phyloP scores from a whole-genome alignment of 1,140 invertebrate species.

The Zeugodacus cucurbitae region DNA sequence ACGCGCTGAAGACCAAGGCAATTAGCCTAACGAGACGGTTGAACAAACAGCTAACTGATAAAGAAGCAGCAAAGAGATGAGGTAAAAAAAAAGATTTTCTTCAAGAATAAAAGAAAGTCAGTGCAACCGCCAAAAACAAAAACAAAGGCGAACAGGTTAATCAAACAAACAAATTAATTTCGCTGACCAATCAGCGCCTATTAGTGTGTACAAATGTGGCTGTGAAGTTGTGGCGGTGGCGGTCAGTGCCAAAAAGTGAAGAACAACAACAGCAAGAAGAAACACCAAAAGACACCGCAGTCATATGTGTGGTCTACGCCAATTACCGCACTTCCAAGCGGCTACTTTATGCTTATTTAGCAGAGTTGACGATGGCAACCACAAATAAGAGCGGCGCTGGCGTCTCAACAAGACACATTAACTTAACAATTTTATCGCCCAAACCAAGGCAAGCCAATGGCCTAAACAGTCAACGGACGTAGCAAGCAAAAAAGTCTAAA shows the following conservation, averaged over 20 bases:
- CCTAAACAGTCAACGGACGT: background rate
- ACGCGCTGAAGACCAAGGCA: background rate
- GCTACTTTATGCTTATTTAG: conserved; percentile 10
- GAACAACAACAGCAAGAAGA: background rate
- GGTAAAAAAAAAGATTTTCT: background rate
- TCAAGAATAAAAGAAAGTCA: background rate
- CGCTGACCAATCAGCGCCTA: background rate
- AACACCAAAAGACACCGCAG: background rate
- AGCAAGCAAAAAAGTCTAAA: background rate
- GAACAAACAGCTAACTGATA: conserved; percentile 3
- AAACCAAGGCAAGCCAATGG: too few relatives aligned
- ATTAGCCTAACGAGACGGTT: conserved; percentile 32
- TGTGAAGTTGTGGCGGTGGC: background rate
- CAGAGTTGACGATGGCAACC: conserved; percentile 5
- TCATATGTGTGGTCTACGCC: conserved; percentile 23
- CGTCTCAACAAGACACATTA: conserved; percentile 19
- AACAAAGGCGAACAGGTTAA: background rate
- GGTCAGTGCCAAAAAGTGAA: conserved; percentile 6
- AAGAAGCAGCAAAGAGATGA: background rate
- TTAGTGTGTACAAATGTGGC: background rate
- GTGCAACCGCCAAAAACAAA: background rate
- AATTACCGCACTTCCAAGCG: conserved; percentile 2
- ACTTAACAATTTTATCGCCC: conserved; percentile 29
- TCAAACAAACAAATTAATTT: conserved; percentile 19
- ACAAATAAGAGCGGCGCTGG: background rate